These are phyloP conservation scores for Mesaphorura yosii DNA, from an alignment of 1,140 invertebrate species.

Conservation along the genomic window DNA sequence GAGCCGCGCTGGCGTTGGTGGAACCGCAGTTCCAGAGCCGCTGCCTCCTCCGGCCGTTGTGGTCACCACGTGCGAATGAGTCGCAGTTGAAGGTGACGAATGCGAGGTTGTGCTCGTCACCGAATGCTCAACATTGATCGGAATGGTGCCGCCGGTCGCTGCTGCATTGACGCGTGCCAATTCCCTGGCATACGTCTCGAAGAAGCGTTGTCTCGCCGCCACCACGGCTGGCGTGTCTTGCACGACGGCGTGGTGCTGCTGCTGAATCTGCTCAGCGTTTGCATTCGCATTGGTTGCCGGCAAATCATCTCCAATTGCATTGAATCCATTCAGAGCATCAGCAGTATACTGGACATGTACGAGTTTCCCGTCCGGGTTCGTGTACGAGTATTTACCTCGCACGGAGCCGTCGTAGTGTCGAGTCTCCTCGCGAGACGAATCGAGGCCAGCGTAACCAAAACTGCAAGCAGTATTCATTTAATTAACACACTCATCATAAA, in stretches of 20 bases:
- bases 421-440: constrained; percentile 20
- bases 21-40: too few relatives aligned
- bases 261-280: too few relatives aligned
- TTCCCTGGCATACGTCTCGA: constrained; percentile 33
- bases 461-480: constrained; percentile 7
- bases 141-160: too few relatives aligned
- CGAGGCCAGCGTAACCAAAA: constrained; percentile 17
- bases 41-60: too few relatives aligned
- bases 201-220: constrained; percentile 33
- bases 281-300: too few relatives aligned
- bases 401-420: constrained; percentile 35
- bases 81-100: too few relatives aligned
- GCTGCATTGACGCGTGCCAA: constrained; percentile 3
- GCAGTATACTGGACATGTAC: constrained; percentile 33
- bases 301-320: constrained; percentile 28
- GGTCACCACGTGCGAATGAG: too few relatives aligned
- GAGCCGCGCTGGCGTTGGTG: too few relatives aligned
- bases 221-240: constrained; percentile 36
- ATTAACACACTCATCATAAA: neutral
- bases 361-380: constrained; percentile 34
- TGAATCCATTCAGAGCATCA: constrained; percentile 28
- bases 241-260: neutral
- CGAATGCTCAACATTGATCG: too few relatives aligned
- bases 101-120: too few relatives aligned
- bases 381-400: constrained; percentile 36